phyloP scores from a whole-genome alignment of 2,113 vertebrate species.

The Lophochroa leadbeateri region DNA sequence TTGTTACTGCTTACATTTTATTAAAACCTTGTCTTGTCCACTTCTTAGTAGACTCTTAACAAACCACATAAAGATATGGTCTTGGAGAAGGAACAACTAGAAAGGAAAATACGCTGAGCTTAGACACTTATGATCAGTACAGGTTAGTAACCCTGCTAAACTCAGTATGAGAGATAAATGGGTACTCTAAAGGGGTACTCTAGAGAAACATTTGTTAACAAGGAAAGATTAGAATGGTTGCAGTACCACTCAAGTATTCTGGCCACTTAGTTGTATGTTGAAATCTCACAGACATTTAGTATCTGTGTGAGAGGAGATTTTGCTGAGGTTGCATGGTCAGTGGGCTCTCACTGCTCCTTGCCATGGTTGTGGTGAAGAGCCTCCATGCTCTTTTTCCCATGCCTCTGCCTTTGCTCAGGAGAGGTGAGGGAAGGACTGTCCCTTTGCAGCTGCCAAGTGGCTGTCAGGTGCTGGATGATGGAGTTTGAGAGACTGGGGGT shows the following conservation, averaged over 20 bases:
- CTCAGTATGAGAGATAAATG: background rate
- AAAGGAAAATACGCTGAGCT: background rate
- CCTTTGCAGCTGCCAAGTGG: background rate
- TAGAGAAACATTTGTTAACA: background rate
- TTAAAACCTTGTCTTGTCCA: constrained; percentile 72
- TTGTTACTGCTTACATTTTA: constrained; percentile 83
- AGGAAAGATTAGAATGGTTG: background rate
- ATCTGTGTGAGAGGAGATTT: background rate
- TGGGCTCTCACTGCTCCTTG: background rate
- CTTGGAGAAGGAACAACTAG: background rate
- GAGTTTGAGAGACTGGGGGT: background rate
- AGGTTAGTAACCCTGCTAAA: background rate
- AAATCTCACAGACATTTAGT: background rate
- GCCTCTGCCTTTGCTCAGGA: background rate
- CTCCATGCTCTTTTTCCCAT: background rate
- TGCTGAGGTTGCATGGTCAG: background rate
- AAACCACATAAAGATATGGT: background rate
- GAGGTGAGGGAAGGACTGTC: background rate
- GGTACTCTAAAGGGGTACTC: background rate
- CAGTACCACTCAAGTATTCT: background rate
- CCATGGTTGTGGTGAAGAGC: background rate
- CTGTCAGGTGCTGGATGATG: background rate
- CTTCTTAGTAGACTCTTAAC: constrained; percentile 45
- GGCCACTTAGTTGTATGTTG: background rate
- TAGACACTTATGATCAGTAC: background rate